phyloP scores from a whole-genome alignment of 2,797 vertebrate genomes.

The Antrozous pallidus region DNA sequence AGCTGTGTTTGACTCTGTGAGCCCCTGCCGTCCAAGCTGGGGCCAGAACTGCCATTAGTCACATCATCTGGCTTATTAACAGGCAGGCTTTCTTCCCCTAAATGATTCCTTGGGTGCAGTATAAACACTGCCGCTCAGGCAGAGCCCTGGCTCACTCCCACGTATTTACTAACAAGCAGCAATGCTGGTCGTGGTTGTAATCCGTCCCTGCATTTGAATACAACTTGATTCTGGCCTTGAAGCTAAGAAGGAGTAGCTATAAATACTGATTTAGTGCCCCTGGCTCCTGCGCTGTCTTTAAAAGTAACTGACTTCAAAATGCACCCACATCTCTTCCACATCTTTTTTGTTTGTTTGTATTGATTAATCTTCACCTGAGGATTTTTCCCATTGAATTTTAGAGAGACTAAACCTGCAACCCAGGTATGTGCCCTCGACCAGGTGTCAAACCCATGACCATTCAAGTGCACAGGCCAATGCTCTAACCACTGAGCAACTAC shows the following conservation, averaged over 20 bases:
- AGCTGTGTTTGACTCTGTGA: slow-evolving; percentile 67
- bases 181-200: slow-evolving; percentile 18
- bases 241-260: background rate
- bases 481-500: too few relatives aligned
- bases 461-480: too few relatives aligned
- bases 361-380: too few relatives aligned
- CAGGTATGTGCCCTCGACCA: too few relatives aligned
- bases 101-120: slow-evolving; percentile 62
- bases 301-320: background rate
- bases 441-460: too few relatives aligned
- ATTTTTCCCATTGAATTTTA: too few relatives aligned
- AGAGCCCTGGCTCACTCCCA: slow-evolving; percentile 40
- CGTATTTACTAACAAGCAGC: slow-evolving; percentile 68
- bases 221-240: background rate
- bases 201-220: background rate
- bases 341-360: too few relatives aligned
- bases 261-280: slow-evolving; percentile 35
- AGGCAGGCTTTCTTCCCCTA: slow-evolving; percentile 54
- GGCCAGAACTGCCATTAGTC: slow-evolving; percentile 80
- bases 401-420: too few relatives aligned
- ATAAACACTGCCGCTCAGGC: slow-evolving; percentile 72
- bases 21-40: slow-evolving; percentile 49
- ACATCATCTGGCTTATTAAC: slow-evolving; percentile 67
- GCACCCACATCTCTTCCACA: background rate
- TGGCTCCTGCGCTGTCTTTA: background rate